Percentiles rank a stretch among this genome's conserved stretches.
Evolutionary conservation across 1,140 invertebrate genomes (phyloP).

Genomic region (Cotesia chilonis): DNA sequence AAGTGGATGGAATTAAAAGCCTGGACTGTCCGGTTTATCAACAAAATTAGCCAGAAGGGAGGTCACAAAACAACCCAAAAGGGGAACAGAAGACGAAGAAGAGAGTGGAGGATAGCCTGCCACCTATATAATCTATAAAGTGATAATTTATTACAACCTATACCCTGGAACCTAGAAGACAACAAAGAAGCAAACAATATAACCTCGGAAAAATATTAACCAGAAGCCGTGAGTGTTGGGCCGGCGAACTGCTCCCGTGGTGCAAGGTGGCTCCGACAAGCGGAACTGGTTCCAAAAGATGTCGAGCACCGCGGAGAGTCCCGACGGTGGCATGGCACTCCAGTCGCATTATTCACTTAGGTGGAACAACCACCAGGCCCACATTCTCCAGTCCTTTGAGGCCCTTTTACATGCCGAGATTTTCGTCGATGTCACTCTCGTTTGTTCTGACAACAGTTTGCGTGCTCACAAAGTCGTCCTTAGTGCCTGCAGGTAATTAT

Average conservation of each 20-base stretch:
- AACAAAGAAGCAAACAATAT: too few species aligned
- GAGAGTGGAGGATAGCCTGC: too few species aligned
- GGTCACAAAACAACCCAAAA: too few species aligned
- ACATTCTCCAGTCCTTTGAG: constrained; percentile 86
- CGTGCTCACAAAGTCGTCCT: constrained; percentile 90
- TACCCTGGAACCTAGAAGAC: too few species aligned
- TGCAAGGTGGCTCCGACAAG: constrained; percentile 40
- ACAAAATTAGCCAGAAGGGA: too few species aligned
- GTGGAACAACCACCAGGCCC: constrained; percentile 91
- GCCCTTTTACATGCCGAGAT: constrained; percentile 83
- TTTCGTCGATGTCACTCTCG: constrained; percentile 88
- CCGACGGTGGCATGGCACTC: constrained; percentile 63
- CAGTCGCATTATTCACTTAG: constrained; percentile 88
- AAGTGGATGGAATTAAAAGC: too few species aligned
- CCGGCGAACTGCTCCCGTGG: neutral
- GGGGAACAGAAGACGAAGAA: too few species aligned
- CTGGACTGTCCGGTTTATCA: too few species aligned
- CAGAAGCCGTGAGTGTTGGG: constrained; percentile 8
- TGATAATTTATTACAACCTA: too few species aligned
- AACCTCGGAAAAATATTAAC: too few species aligned
- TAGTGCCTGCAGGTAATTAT: constrained; percentile 77
- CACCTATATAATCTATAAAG: too few species aligned
- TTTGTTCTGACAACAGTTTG: constrained; percentile 83
- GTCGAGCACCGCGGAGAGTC: constrained; percentile 59
- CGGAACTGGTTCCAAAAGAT: constrained; percentile 53